Evolutionary conservation across 1,140 invertebrate genomes (phyloP), one percentile per base, ranked within the genome.

Genomic region (Drosophila lini): DNA sequence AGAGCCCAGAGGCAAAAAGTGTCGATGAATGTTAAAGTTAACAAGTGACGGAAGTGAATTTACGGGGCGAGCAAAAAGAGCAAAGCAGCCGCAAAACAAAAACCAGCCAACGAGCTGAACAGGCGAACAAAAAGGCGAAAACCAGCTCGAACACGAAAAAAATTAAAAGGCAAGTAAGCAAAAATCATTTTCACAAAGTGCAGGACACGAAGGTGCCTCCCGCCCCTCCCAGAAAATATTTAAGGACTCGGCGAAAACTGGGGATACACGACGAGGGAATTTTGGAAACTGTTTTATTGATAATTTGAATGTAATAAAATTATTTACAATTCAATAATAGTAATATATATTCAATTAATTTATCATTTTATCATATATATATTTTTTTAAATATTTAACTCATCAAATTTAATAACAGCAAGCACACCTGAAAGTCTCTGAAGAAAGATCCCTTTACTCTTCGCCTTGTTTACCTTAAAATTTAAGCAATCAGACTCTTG

Each of bases 11-110:
- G 74, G 69, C 74, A 82, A 82, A 82, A 82, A 82, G 63, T 84
- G 81, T 84, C 81, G 81, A 84, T 84, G 81, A 80, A 84, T 83
- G 81, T 83, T 84, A 83, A 83, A 83, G 81, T 80, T 80, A 77
- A 84, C 81, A 83, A 83, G 81, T 80, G 81, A 84, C 77, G 81
- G 81, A 84, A 84, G 81, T 80, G 70, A 84, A 84, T 80, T 84
- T 80, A 77, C 81, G 52, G 81, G 67, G 60, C 40, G 64, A 22
- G 56, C 60, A 53, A 67, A 64, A 76, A 71, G 36, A 38, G 58
- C 45, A 67, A 19, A 36, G 55, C 69, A 74, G 69, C 28, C 31
- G 40, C 38, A 41, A 74, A 74, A 74, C 50, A 55, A 61, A 78
- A 64, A 70, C 8, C 32, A 57, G 50, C 50, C 41, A 71, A 71